Conservation (phyloP, 1,140 invertebrate genomes). For the Manduca sexta region DNA sequence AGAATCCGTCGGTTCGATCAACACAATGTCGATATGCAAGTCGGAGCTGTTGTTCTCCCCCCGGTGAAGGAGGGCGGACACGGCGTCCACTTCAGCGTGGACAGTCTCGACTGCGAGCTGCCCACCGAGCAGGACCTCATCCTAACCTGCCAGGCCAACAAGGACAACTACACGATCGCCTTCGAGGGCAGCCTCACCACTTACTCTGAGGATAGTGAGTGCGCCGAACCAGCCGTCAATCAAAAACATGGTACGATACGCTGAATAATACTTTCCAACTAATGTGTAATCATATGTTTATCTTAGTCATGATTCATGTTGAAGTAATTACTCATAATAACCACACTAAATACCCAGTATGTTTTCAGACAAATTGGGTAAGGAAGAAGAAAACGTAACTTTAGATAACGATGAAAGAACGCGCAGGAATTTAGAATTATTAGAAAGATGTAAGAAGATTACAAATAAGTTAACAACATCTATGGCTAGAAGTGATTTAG, state of each 20-base stretch:
- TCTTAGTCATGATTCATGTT: constrained; percentile 20
- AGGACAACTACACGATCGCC: constrained; percentile 95
- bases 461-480: constrained; percentile 78
- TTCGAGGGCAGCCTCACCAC: constrained; percentile 91
- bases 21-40: constrained; percentile 90
- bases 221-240: constrained; percentile 62
- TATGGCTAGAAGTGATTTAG: constrained; percentile 88
- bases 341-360: constrained; percentile 22
- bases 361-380: constrained; percentile 67
- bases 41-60: constrained; percentile 91
- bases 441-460: constrained; percentile 70
- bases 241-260: constrained; percentile 56
- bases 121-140: constrained; percentile 86
- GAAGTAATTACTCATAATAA: constrained; percentile 35
- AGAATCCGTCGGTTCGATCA: constrained; percentile 82
- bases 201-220: constrained; percentile 86
- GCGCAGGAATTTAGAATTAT: constrained; percentile 72
- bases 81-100: constrained; percentile 88
- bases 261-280: constrained; percentile 1
- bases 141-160: constrained; percentile 91
- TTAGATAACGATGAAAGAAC: constrained; percentile 71
- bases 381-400: constrained; percentile 53
- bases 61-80: constrained; percentile 88
- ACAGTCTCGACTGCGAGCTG: constrained; percentile 90
- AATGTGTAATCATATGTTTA: constrained; percentile 35